Base-by-base conservation (phyloP, 2,113 vertebrate species). In the Chloebia gouldiae region DNA sequence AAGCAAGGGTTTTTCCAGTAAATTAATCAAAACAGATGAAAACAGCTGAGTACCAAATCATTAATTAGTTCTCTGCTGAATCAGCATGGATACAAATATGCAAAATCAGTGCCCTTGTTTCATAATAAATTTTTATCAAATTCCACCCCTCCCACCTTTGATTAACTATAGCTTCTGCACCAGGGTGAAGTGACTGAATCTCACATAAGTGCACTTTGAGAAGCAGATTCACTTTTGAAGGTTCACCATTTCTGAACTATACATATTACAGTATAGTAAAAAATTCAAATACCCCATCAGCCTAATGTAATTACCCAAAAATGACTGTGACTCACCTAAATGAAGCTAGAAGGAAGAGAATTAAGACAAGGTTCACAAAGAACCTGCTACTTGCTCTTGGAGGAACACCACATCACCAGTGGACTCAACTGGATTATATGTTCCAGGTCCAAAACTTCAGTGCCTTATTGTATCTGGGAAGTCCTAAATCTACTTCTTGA, bases 11-110 rank as follows among this genome's bases (percentile, higher is more conserved):
- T 70, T 83, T 95, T 39, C 39, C 71, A 86, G 42, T 33, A 37
- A 86, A 27, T 31, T 84, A 49, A 81, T 60, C 61, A 56, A 86
- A 89, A 77, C 42, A 84, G 31, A 71, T 8, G 4, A 69, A 68
- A 94, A 81, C 35, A 88, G 47, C 16, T 44, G 39, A 86, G 30
- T 50, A 86, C 10, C 60, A 60, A 88, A 84, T 56, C 22, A 89
- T 86, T 89, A 69, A 88, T 77, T 76, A 76, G 80, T 85, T 91
- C 57, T 19, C 56, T 56, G 44, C 28, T 87, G 77, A 87, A 72
- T 80, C 78, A 94, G 63, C 71, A 66, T 40, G 42, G 63, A 91
- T 54, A 51, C 61, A 80, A 90, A 82, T 47, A 87, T 3, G 30
- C 51, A 86, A 85, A 92, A 73, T 7, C 23, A 44, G 30, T 47